Conservation (phyloP, 30 jellyfish, hydroid and myxozoan species). For the Catostylus mosaicus region DNA sequence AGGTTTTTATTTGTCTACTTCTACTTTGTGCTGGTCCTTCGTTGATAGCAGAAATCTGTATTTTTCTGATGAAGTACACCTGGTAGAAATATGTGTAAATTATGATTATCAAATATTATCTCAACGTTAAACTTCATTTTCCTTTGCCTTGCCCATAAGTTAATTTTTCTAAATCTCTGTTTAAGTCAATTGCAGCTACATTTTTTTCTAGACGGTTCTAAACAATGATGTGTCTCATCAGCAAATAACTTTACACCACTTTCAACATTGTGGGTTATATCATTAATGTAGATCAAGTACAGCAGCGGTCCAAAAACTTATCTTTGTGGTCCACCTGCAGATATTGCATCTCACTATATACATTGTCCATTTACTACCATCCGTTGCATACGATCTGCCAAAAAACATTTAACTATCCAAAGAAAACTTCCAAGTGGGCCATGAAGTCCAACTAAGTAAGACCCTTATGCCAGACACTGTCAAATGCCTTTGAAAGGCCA, state of each 20-base stretch:
- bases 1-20: too few relatives aligned
- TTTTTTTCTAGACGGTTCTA: conserved; percentile 33
- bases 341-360: conserved; percentile 31
- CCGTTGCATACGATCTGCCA: conserved; percentile 57
- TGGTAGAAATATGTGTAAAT: too few relatives aligned
- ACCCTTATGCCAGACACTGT: conserved; percentile 63
- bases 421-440: conserved; percentile 45
- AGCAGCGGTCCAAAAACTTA: conserved; percentile 54
- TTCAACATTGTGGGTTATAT: conserved; percentile 25
- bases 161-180: conserved; percentile 37
- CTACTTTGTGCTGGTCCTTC: too few relatives aligned
- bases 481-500: conserved; percentile 64
- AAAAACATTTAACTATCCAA: conserved; percentile 37
- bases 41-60: too few relatives aligned
- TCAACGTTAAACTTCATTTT: conserved; percentile 42
- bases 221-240: conserved; percentile 46
- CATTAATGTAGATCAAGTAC: conserved; percentile 37
- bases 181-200: conserved; percentile 45
- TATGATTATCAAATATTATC: too few relatives aligned
- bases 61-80: too few relatives aligned
- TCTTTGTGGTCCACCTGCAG: conserved; percentile 61
- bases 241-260: conserved; percentile 44
- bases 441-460: conserved; percentile 26
- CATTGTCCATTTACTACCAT: conserved; percentile 55
- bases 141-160: conserved; percentile 59